Conservation (phyloP, 2,888 invertebrate genomes). For the Drosophila neonasuta region DNA sequence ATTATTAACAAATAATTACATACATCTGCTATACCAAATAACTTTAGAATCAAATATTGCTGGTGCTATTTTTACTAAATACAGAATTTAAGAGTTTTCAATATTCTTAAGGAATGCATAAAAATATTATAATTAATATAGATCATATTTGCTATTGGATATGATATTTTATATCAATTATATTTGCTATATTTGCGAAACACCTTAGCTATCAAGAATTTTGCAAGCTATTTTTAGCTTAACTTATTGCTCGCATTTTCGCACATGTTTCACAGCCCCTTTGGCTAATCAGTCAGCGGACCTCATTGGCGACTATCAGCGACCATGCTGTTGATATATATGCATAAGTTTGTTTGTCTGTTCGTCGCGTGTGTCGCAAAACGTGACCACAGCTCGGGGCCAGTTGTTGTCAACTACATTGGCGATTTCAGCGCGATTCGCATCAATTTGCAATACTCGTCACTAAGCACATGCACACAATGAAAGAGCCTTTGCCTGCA, state of each 20-base stretch:
- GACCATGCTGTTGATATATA: conserved; percentile 13
- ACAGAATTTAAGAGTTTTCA: too few relatives aligned
- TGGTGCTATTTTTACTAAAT: too few relatives aligned
- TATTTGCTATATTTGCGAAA: too few relatives aligned
- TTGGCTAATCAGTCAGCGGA: conserved; percentile 28
- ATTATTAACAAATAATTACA: too few relatives aligned
- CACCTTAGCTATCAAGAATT: too few relatives aligned
- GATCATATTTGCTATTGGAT: background rate
- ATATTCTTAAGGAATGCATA: too few relatives aligned
- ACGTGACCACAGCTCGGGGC: conserved; percentile 61
- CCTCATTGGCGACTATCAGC: conserved; percentile 23
- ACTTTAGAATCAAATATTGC: too few relatives aligned
- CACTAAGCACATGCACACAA: conserved; percentile 28
- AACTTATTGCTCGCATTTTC: background rate
- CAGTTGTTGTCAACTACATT: conserved; percentile 30
- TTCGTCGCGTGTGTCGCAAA: conserved; percentile 57
- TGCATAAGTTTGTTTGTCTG: conserved; percentile 11
- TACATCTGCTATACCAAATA: too few relatives aligned
- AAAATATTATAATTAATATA: too few relatives aligned
- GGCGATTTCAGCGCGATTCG: conserved; percentile 38
- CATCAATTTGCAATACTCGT: conserved; percentile 42
- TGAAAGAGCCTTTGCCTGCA: conserved; percentile 6
- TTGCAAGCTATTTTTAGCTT: background rate
- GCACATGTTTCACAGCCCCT: background rate
- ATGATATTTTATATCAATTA: too few relatives aligned